Evolutionary conservation across 2,888 invertebrate species (phyloP), one percentile per base, ranked within the genome.

Genomic region (Scelioninae gen. 2): DNA sequence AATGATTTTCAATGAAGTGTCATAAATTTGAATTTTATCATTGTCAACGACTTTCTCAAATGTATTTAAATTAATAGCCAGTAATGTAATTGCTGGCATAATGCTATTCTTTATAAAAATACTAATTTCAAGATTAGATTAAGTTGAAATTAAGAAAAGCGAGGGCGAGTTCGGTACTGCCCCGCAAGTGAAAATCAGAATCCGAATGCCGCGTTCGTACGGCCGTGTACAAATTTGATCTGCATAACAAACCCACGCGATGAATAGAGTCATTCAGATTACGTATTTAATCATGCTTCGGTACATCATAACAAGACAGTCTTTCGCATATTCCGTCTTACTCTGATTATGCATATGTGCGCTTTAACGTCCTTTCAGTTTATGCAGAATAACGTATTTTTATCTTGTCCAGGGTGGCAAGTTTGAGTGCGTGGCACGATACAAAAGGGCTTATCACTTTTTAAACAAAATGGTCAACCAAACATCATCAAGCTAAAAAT

Each of bases 181-280:
- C 58, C 60, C 48, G 43, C 31, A 67, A 72, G 63, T 72, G 73
- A 74, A 76, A 75, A 68, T 74, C 76, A 74, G 76, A 77, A 68
- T 73, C 61, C 67, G 72, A 75, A 65, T 74, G 76, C 75, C 65
- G 67, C 77, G 75, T 77, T 78, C 77, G 79, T 79, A 81, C 77
- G 79, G 76, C 78, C 78, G 76, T 79, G 57, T 57, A 77, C 74
- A 83, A 84, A 83, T 82, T 80, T 77, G 77, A 83, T 84, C 80
- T 82, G 79, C 83, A 84, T 84, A 83, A 83, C 83, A 81, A 83
- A 81, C 74, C 81, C 77, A 63, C 72, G 74, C 79, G 79, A 80
- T 83, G 84, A 84, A 84, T 83, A 81, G 81, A 82, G 78, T 83
- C 81, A 82, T 82, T 83, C 81, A 77, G 75, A 81, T 82, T 84